phyloP scores from a whole-genome alignment of 1,140 invertebrate species.

The Muscidifurax raptorellus region DNA sequence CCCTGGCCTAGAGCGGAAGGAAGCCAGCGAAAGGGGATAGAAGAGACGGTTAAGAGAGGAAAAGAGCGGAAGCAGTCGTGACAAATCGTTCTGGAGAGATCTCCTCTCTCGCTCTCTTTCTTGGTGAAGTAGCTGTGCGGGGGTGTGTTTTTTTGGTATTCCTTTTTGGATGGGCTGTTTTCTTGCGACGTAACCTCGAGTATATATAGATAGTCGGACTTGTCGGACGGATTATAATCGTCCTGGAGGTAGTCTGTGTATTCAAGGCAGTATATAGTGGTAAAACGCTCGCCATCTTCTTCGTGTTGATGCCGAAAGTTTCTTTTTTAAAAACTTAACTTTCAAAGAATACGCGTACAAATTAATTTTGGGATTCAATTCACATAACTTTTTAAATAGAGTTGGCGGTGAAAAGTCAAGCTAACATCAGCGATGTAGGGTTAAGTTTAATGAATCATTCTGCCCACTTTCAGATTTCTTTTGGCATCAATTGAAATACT shows the following conservation, averaged over 20 bases:
- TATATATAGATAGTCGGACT: neutral
- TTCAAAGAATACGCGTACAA: no score
- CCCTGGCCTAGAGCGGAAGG: neutral
- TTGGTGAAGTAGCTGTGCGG: neutral
- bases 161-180: neutral
- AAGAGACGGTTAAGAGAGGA: neutral
- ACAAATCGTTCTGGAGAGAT: constrained; percentile 28
- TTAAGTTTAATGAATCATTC: no score
- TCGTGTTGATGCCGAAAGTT: no score
- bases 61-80: constrained; percentile 1
- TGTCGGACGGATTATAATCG: constrained; percentile 12
- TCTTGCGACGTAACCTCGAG: neutral
- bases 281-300: neutral
- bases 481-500: no score
- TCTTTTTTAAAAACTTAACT: no score
- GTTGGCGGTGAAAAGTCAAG: no score
- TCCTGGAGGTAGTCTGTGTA: neutral
- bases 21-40: neutral
- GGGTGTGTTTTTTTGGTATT: neutral
- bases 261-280: neutral
- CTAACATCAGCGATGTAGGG: no score
- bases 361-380: no score
- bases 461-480: no score
- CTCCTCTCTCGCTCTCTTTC: neutral
- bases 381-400: no score